Percentiles rank a stretch among this genome's conserved stretches.
These are phyloP conservation scores for Sebastes taczanowskii DNA, from an alignment of 2,797 vertebrate genomes.

Conservation along the genomic window DNA sequence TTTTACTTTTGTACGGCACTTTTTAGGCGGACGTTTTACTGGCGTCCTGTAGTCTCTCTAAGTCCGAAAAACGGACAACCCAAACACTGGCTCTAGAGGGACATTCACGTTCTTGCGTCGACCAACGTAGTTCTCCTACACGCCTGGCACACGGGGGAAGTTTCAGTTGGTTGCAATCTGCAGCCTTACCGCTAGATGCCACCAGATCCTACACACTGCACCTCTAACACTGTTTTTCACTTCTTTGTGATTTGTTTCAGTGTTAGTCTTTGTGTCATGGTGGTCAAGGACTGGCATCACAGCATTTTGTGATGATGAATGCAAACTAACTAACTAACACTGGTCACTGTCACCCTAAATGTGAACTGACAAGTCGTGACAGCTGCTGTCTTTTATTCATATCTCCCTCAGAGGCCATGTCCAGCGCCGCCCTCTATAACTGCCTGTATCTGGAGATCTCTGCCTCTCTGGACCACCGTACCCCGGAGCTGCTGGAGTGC, in stretches of 20 bases:
- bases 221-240: not conserved
- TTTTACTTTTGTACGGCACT: too few relatives aligned
- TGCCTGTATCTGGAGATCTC: slow-evolving; percentile 91
- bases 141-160: too few relatives aligned
- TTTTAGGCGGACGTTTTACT: too few relatives aligned
- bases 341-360: not conserved
- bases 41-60: too few relatives aligned
- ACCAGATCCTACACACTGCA: too few relatives aligned
- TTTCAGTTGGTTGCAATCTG: too few relatives aligned
- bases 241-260: not conserved
- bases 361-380: not conserved
- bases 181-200: too few relatives aligned
- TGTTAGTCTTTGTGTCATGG: not conserved
- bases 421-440: slow-evolving; percentile 86
- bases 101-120: too few relatives aligned
- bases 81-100: too few relatives aligned
- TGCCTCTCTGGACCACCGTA: slow-evolving; percentile 89
- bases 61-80: too few relatives aligned
- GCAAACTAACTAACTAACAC: not conserved
- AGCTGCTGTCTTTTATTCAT: not conserved
- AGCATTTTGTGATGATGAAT: not conserved
- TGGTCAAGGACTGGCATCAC: not conserved
- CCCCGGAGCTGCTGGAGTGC: slow-evolving; percentile 86
- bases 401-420: slow-evolving; percentile 82
- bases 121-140: too few relatives aligned